phyloP scores from a whole-genome alignment of 2,113 vertebrate genomes.

The Cryptotis parvus region DNA sequence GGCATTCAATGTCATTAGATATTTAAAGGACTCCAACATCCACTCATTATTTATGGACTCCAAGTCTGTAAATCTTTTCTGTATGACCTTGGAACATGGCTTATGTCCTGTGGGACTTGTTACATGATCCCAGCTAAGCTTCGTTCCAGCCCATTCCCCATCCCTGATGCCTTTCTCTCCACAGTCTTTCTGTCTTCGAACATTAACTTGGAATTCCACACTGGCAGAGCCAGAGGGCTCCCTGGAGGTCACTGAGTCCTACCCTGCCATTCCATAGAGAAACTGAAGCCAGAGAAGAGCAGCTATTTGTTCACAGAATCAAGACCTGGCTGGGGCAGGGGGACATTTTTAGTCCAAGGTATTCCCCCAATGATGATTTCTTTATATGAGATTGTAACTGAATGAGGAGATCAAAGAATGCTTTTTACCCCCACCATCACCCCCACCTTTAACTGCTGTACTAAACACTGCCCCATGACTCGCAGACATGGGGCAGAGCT shows the following conservation, averaged over 20 bases:
- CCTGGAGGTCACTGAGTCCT: constrained; percentile 17
- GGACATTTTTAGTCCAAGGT: neutral
- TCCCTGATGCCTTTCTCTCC: constrained; percentile 45
- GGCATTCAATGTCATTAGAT: constrained; percentile 29
- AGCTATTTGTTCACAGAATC: neutral
- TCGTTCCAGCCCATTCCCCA: constrained; percentile 47
- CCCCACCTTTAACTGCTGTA: neutral
- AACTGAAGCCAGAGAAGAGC: constrained; percentile 27
- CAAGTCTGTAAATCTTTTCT: constrained; percentile 61
- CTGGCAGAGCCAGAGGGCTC: constrained; percentile 53
- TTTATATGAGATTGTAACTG: neutral
- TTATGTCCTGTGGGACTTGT: constrained; percentile 55
- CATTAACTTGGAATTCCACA: constrained; percentile 66
- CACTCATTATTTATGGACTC: constrained; percentile 71
- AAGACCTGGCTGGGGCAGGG: neutral
- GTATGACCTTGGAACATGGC: constrained; percentile 51
- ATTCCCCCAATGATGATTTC: neutral
- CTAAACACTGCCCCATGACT: neutral
- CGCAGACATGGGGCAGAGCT: no score
- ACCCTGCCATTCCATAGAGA: neutral
- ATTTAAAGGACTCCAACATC: constrained; percentile 57
- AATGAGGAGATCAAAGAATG: neutral
- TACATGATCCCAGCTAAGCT: constrained; percentile 54
- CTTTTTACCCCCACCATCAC: no score
- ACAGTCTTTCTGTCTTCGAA: constrained; percentile 52